Conservation (phyloP, 2,113 vertebrate species). For the Hippocampus comes region DNA sequence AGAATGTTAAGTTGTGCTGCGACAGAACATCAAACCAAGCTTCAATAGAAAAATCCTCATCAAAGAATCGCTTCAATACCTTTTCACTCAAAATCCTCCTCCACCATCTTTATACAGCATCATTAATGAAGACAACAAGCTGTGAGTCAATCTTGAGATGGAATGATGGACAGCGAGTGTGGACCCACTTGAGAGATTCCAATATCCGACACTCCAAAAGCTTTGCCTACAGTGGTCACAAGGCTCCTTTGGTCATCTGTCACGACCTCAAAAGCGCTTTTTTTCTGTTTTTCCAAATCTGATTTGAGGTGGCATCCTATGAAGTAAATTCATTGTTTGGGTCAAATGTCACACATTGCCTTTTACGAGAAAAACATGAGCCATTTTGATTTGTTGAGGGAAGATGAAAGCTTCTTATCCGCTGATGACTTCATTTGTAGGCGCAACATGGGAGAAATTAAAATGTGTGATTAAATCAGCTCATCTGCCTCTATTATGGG, state of each 20-base stretch:
- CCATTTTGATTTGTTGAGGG: slow-evolving; percentile 39
- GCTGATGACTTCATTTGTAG: slow-evolving; percentile 35
- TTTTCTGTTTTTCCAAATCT: slow-evolving; percentile 31
- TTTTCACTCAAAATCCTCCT: slow-evolving; percentile 21
- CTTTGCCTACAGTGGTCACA: slow-evolving; percentile 10
- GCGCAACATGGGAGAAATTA: slow-evolving; percentile 24
- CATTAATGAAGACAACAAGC: slow-evolving; percentile 55
- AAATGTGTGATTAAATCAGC: slow-evolving; percentile 17
- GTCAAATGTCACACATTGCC: slow-evolving; percentile 12
- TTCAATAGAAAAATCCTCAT: slow-evolving; percentile 20
- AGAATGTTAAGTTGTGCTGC: too few relatives aligned
- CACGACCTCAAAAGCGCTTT: slow-evolving; percentile 41
- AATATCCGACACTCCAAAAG: slow-evolving; percentile 29
- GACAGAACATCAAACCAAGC: slow-evolving; percentile 19
- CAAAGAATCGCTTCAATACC: slow-evolving; percentile 37
- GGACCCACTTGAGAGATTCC: slow-evolving; percentile 5
- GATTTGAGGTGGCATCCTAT: slow-evolving; percentile 38
- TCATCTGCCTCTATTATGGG: slow-evolving; percentile 10
- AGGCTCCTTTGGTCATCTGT: slow-evolving; percentile 23
- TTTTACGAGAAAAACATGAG: slow-evolving; percentile 5
- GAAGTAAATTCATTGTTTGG: slow-evolving; percentile 23
- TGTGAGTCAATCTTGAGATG: slow-evolving; percentile 49
- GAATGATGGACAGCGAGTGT: slow-evolving; percentile 2
- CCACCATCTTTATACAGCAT: slow-evolving; percentile 47
- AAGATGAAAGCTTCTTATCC: slow-evolving; percentile 38